Evolutionary conservation across 2,113 vertebrate genomes (phyloP), one percentile per base, ranked within the genome.

Genomic region (Serinus canaria): DNA sequence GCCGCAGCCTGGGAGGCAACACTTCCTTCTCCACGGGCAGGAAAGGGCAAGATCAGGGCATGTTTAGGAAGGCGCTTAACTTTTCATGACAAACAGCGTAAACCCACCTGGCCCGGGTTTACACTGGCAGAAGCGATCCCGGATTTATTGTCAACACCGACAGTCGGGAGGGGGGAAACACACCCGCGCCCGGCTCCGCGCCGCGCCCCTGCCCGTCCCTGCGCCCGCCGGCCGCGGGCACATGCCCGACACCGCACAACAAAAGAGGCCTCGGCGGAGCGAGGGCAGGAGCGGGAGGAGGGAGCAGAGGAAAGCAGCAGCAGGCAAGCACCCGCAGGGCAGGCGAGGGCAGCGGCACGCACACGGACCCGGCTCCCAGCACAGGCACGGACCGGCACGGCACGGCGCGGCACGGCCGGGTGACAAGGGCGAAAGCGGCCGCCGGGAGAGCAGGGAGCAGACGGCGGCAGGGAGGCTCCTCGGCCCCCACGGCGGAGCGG

Each of bases 1-100:
- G 47, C 43, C 53, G 55, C 66, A 86, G 85, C 84, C 79, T 28
- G n/a, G 6, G 50, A 84, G 50, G 43, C 7, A 87, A 66, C 77
- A 27, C 50, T 47, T 67, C 82, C 88, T 87, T 68, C 77, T 74
- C 18, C 63, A 3, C 53, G 33, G n/a, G 77, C 83, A 55, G 67
- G 67, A 79, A 92, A 93, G 74, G 87, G 55, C 68, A 92, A 93
- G 84, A 62, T 13, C 66, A 10, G 78, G 91, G 82, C 90, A 94
- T 19, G 94, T 39, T 75, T 41, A 63, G 72, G 69, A 81, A 78
- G 88, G 30, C 73, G 47, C 41, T 83, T 46, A 97, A 98, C 96
- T 97, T 95, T 88, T 44, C 67, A 44, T 0, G 41, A 69, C 41
- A 41, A 60, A 20, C 73, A 24, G 17, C 41, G n/a, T 12, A 37